phyloP scores from a whole-genome alignment of 2,888 invertebrate species.

The Platycheirus rosarum region DNA sequence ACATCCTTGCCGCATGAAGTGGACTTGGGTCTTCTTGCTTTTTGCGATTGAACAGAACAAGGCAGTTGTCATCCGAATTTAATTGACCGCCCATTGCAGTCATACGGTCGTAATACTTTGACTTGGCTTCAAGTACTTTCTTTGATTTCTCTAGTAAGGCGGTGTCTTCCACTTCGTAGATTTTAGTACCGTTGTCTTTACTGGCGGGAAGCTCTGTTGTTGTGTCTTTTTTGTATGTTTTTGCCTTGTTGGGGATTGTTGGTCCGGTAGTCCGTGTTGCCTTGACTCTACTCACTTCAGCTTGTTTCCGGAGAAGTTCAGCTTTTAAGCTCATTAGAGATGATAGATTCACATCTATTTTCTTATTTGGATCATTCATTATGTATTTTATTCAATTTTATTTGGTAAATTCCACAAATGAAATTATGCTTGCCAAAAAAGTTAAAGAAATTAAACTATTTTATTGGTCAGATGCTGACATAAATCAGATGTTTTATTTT shows the following conservation, averaged over 20 bases:
- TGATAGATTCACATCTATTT: slow-evolving; percentile 82
- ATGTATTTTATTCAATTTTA: too few species aligned
- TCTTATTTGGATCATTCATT: slow-evolving; percentile 82
- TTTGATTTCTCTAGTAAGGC: slow-evolving; percentile 82
- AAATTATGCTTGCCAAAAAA: too few species aligned
- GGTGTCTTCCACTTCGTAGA: slow-evolving; percentile 80
- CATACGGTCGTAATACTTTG: slow-evolving; percentile 82
- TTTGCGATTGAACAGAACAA: slow-evolving; percentile 82
- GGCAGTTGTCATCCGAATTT: slow-evolving; percentile 81
- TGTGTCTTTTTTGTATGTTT: slow-evolving; percentile 77
- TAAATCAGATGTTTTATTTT: too few species aligned
- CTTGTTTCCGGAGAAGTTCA: slow-evolving; percentile 93
- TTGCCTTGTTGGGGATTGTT: slow-evolving; percentile 82
- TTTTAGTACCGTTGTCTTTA: slow-evolving; percentile 77
- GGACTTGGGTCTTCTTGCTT: slow-evolving; percentile 78
- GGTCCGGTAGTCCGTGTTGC: slow-evolving; percentile 84
- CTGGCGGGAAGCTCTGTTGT: slow-evolving; percentile 75
- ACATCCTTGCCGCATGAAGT: neutral
- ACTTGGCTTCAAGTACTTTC: slow-evolving; percentile 82
- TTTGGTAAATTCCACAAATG: too few species aligned
- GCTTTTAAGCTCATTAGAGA: slow-evolving; percentile 93
- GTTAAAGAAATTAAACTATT: too few species aligned
- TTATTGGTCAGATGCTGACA: too few species aligned
- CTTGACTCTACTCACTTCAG: slow-evolving; percentile 89
- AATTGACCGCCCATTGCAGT: slow-evolving; percentile 80